Base-by-base conservation (phyloP, 2,797 vertebrate genomes). In the Sphaeramia orbicularis region DNA sequence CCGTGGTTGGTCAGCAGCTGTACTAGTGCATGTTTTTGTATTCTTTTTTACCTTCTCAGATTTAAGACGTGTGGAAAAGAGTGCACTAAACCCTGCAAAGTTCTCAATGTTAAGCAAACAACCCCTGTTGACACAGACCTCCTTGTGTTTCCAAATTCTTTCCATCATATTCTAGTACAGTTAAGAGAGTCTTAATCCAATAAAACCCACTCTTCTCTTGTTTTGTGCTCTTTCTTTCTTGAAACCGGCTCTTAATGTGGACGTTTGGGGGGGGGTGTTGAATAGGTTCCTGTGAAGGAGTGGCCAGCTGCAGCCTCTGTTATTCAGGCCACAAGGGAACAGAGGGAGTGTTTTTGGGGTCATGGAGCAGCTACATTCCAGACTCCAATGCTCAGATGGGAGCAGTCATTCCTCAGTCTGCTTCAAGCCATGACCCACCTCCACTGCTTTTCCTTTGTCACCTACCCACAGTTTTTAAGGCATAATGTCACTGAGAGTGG, bases 151-250 rank as follows among this genome's bases (percentile, higher is more conserved):
- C 81, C 62, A 43, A 85, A 91, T 92, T 90, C 85, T 81, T 89
- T 90, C 90, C 90, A 74, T 80, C 80, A 84, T 81, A 65, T 83
- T 90, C 80, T 70, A 72, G 83, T 75, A 84, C 78, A 87, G 86
- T 89, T 87, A 87, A 91, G 85, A 87, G 80, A 83, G 74, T 40
- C 80, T 80, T 90, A 90, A 93, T 92, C 89, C 91, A 89, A 86
- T 90, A 90, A 92, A 88, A 81, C 66, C n/a, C 8, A 51, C 73
- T 87, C 77, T 79, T 65, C 1, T 32, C 54, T 73, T 86, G 70
- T 78, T 85, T 80, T 77, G 59, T 71, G 73, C 78, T 78, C 60
- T 9, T 56, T 78, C 69, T 75, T 59, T 64, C 70, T 56, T 61
- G 54, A 74, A 60, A 86, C 64, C 42, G 16, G 42, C 43, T 66